Base-by-base conservation (phyloP, 35 echinoderm and acorn worm species). In the Anneissia japonica region DNA sequence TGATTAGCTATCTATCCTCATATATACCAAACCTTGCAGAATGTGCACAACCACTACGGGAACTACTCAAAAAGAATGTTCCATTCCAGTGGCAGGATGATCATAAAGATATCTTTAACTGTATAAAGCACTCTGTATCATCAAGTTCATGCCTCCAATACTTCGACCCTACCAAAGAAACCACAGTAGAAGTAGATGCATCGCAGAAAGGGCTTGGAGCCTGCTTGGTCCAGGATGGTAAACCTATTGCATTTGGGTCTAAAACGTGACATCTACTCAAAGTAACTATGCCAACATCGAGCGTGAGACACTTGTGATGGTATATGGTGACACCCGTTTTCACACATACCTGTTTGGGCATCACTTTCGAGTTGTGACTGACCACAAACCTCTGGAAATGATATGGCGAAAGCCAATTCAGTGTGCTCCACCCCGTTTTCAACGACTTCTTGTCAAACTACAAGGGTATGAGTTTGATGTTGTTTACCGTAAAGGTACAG, bases 231-330 rank as follows among this genome's bases (percentile, higher is more conserved):
- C 84, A 94, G 36, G 46, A 88, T 33, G 83, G 64, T 0, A 86
- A 91, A 83, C 92, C 92, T 11, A 73, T 90, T 11, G 88, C 92
- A 46, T 94, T 86, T 35, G 77, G 84, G 28, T 90, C 84, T 0
- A 87, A 91, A 41, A 74, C 51, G 32, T 86, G 26, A 76, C 89
- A 14, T 26, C 81, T 33, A 46, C 83, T 10, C 73, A 91, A 74
- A 74, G 38, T 36, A 90, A 79, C n/a, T 86, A 90, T 40, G 46
- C 82, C 11, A 90, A 90, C 41, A 87, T 87, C 16, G 84, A 83
- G 46, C 23, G 79, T 16, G 90, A 92, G 38, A 87, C 80, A 29
- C 34, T 92, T 26, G 90, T 85, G 0, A 17, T 88, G 35, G 90
- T 92, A 6, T 92, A 76, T 72, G 80, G 90, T 4, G 46, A 74